phyloP scores from a whole-genome alignment of 2,888 invertebrate species.

The Troglohyphantes excavatus region DNA sequence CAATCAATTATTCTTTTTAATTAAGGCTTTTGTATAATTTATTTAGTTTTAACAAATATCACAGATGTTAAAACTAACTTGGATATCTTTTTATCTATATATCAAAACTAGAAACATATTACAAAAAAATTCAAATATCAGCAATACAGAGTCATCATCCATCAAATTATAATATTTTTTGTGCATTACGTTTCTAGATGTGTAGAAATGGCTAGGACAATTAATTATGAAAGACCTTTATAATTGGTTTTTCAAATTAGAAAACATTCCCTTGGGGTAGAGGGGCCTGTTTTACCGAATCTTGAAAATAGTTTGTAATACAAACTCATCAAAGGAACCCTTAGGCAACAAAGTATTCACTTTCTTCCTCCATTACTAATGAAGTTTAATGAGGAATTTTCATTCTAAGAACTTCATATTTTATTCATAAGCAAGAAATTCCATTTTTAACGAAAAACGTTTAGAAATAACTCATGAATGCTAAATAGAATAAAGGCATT shows the following conservation, averaged over 20 bases:
- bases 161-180: too few relatives aligned
- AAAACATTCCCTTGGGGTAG: background rate
- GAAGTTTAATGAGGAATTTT: conserved; percentile 14
- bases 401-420: background rate
- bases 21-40: too few relatives aligned
- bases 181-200: too few relatives aligned
- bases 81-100: too few relatives aligned
- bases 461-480: background rate
- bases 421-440: background rate
- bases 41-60: too few relatives aligned
- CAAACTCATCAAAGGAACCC: background rate
- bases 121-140: too few relatives aligned
- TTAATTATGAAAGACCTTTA: too few relatives aligned
- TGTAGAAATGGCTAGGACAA: too few relatives aligned
- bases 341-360: background rate
- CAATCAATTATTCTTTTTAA: too few relatives aligned
- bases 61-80: too few relatives aligned
- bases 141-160: too few relatives aligned
- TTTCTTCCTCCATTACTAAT: background rate
- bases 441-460: background rate
- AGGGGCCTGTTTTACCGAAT: background rate
- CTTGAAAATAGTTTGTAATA: background rate
- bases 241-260: background rate
- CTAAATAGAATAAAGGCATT: background rate
- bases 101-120: too few relatives aligned